These are phyloP conservation scores for Aramus guarauna DNA, from an alignment of 2,113 vertebrate species.

Conservation along the genomic window DNA sequence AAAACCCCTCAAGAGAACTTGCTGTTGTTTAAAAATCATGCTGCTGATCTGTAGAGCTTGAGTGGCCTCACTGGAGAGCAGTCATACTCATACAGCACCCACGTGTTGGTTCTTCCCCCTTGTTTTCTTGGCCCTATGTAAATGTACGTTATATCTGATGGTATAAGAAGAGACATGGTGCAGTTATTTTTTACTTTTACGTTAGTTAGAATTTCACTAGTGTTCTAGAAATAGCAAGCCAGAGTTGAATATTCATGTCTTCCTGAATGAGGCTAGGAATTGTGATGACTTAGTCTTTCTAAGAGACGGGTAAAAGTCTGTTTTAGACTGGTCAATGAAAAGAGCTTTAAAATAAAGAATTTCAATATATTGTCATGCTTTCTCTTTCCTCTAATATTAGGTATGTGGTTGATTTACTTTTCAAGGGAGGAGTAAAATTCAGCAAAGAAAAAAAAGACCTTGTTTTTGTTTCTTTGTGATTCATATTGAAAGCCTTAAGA, in stretches of 20 bases:
- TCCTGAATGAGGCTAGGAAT: neutral
- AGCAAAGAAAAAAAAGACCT: neutral
- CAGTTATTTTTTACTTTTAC: rapidly evolving
- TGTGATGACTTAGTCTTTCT: neutral
- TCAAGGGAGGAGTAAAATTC: neutral
- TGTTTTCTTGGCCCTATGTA: neutral
- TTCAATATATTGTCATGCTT: neutral
- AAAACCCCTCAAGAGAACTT: neutral
- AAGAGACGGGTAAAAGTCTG: neutral
- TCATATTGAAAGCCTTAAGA: neutral
- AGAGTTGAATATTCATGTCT: neutral
- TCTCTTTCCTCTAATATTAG: neutral
- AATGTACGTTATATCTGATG: neutral
- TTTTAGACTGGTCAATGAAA: neutral
- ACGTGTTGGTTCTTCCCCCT: neutral
- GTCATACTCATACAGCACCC: neutral
- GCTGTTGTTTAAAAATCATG: neutral
- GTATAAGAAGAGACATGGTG: neutral
- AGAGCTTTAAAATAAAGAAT: neutral
- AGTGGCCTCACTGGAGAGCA: neutral
- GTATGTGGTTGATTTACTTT: neutral
- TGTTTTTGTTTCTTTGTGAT: neutral
- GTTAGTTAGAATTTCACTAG: neutral
- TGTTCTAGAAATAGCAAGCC: neutral
- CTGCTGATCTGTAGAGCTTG: neutral